Evolutionary conservation across 2,888 invertebrate genomes (phyloP), one percentile per base, ranked within the genome.

Genomic region (Clostera curtula): DNA sequence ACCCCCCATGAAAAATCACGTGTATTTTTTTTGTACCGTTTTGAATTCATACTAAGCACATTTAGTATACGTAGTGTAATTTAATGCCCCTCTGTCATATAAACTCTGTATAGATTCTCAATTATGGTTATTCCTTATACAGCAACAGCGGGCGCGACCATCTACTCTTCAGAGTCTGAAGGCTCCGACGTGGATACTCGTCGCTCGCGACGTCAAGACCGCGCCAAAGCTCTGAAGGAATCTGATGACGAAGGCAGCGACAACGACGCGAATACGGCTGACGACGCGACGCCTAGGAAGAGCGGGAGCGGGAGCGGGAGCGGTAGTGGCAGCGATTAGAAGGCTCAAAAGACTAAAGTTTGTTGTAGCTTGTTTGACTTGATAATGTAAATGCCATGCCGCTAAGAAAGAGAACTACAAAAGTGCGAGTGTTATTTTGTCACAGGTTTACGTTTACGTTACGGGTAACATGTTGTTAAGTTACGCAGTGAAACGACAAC

Each of bases 101-200:
- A n/a, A n/a, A n/a, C n/a, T n/a, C n/a, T n/a, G n/a, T n/a, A n/a
- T n/a, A n/a, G 13, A n/a, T 4, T 22, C 16, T 11, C 12, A 21
- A 7, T 9, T 3, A 26, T 20, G n/a, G 4, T 5, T 6, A 12
- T 8, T 8, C 4, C 5, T 22, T 7, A 19, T 23, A 1, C 60
- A 79, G 79, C 83, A 35, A 74, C 75, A 50, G 77, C 71, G 37
- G 85, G 80, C 32, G 88, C 89, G 0, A 87, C 89, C 5, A 96
- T 96, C 56, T 96, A 96, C 76, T 96, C 96, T 0, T 93, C 95
- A 0, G 95, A 95, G 48, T 95, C 94, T 12, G 92, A 92, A 36
- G 93, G 90, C 1, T 94, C 93, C 0, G 94, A 94, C 56, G 89
- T 94, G 41, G 95, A 95, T 52, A 89, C 89, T 0, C 80, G 89